phyloP scores from a whole-genome alignment of 2,113 vertebrate species.

The Rhipidura dahli region DNA sequence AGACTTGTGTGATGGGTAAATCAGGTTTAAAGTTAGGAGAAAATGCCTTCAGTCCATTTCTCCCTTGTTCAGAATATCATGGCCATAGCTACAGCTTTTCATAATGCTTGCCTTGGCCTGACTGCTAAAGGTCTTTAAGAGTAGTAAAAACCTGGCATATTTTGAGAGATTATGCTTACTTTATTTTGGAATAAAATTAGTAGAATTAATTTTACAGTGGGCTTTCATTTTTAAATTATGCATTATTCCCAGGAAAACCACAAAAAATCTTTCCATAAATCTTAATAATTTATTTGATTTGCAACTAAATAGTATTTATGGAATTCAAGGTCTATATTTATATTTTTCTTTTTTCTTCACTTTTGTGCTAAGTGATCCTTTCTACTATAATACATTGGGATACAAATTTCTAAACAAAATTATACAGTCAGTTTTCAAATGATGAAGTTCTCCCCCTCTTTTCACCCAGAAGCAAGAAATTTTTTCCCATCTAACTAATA shows the following conservation, averaged over 20 bases:
- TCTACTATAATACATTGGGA: background rate
- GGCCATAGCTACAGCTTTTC: background rate
- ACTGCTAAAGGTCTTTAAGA: background rate
- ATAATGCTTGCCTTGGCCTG: background rate
- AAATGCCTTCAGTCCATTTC: background rate
- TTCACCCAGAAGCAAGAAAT: background rate
- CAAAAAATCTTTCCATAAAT: background rate
- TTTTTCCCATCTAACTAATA: background rate
- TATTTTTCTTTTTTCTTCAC: background rate
- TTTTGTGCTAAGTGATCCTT: background rate
- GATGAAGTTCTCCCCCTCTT: background rate
- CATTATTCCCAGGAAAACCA: background rate
- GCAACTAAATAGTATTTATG: background rate
- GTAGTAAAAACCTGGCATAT: background rate
- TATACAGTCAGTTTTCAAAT: background rate
- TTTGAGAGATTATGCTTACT: background rate
- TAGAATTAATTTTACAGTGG: background rate
- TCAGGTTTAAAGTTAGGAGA: background rate
- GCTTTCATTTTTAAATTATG: background rate
- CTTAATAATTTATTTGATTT: background rate
- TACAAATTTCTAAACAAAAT: background rate
- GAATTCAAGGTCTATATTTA: background rate
- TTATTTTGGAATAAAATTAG: background rate
- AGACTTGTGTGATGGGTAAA: background rate
- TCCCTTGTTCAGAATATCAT: background rate